Evolutionary conservation across 2,113 vertebrate genomes (phyloP), one percentile per base, ranked within the genome.

Genomic region (Antechinus flavipes): DNA sequence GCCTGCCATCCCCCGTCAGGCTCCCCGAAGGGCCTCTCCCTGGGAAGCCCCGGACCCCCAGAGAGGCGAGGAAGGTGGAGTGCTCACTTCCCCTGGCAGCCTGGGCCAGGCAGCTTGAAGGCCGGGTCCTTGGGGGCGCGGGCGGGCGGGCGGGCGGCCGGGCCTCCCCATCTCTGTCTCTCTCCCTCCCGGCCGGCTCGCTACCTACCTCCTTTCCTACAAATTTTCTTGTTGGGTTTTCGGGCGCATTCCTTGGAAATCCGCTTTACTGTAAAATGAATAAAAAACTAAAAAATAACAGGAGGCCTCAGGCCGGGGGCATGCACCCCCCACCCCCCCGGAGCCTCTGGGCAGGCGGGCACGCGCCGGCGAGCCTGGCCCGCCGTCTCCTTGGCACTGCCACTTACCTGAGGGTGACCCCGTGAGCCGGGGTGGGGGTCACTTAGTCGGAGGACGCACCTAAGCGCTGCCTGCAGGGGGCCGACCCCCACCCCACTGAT

Each of bases 211-310:
- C 99, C 99, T 99, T 99, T 99, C 99, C 99, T 99, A 99, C 99
- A 99, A 99, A 99, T 99, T 99, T 99, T 99, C 99, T 99, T 99
- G 99, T 99, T 99, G 99, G 99, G 99, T 99, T 99, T 99, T 99
- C 99, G 99, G 99, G 99, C 99, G 99, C 99, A 99, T 99, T 99
- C 99, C 99, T 99, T 99, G 99, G 99, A 99, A 99, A 99, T 99
- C 99, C 99, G 99, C 99, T 99, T 99, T 99, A 99, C 99, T 99
- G 99, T 99, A 99, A 99, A 99, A 99, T 99, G 99, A 99, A 99
- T 99, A 99, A 99, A 99, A 99, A 99, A 99, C 99, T 99, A 99
- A 99, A 99, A 99, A 99, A 99, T 99, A 99, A 99, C 99, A 99
- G 99, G 98, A 99, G 99, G 99, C 99, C 99, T 99, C 99, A 99